A percentile compares a stretch with the other conserved stretches of the same genome.
These are phyloP conservation scores for Byasa hedistus DNA, from an alignment of 2,888 invertebrate genomes.

Conservation along the genomic window DNA sequence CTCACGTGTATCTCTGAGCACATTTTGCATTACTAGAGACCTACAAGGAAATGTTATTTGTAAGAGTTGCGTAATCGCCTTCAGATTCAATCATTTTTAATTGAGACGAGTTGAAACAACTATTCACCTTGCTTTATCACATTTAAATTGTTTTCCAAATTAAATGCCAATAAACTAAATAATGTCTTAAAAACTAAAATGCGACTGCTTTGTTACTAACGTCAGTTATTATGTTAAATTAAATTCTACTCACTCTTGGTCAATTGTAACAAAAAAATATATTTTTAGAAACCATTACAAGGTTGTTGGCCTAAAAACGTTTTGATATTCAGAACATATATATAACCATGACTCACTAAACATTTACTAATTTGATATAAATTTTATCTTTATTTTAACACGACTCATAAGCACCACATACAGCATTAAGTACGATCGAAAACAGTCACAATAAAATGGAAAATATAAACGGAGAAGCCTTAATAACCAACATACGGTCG, in stretches of 20 bases:
- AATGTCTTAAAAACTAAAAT: neutral
- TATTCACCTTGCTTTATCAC: neutral
- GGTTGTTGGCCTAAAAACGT: neutral
- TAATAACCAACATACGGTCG: slow-evolving; percentile 63
- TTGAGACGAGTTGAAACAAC: neutral
- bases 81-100: neutral
- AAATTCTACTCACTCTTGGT: neutral
- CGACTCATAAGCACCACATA: neutral
- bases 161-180: neutral
- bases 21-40: slow-evolving; percentile 18
- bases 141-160: neutral
- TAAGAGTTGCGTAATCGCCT: slow-evolving; percentile 15
- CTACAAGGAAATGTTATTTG: slow-evolving; percentile 16
- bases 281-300: slow-evolving; percentile 2
- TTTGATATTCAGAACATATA: neutral
- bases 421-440: neutral
- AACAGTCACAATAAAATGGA: slow-evolving; percentile 40
- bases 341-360: neutral
- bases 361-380: neutral
- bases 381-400: too few relatives aligned
- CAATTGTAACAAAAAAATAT: neutral
- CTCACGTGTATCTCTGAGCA: slow-evolving; percentile 21
- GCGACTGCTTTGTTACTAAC: neutral
- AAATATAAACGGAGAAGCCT: slow-evolving; percentile 56
- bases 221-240: neutral